Evolutionary conservation across 2,888 invertebrate species (phyloP).

Genomic region (Colletes collaris): DNA sequence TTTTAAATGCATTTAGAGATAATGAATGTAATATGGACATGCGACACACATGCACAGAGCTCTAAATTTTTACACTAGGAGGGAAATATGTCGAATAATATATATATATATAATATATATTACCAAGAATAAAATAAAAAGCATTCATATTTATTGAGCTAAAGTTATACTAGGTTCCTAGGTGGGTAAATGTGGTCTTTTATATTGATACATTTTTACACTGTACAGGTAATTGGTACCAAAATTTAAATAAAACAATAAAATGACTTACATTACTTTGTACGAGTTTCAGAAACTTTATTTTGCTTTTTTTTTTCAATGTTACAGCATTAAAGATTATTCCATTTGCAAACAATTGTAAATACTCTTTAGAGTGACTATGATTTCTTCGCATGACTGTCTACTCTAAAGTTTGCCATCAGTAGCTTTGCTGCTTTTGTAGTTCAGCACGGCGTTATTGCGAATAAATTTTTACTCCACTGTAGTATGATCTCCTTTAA

Average conservation of each 20-base stretch:
- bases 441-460: slow-evolving; percentile 82
- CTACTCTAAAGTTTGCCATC: slow-evolving; percentile 79
- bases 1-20: slow-evolving; percentile 38
- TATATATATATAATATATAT: slow-evolving; percentile 12
- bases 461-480: slow-evolving; percentile 77
- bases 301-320: slow-evolving; percentile 35
- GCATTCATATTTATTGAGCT: slow-evolving; percentile 5
- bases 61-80: slow-evolving; percentile 52
- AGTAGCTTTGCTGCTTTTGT: slow-evolving; percentile 83
- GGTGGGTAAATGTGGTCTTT: slow-evolving; percentile 47
- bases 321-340: slow-evolving; percentile 41
- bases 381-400: slow-evolving; percentile 82
- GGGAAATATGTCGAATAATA: slow-evolving; percentile 28
- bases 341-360: slow-evolving; percentile 47
- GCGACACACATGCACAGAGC: slow-evolving; percentile 82
- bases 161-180: slow-evolving; percentile 41
- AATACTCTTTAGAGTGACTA: slow-evolving; percentile 68
- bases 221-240: slow-evolving; percentile 40
- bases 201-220: slow-evolving; percentile 24
- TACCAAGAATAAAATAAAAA: slow-evolving; percentile 20
- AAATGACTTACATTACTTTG: slow-evolving; percentile 24
- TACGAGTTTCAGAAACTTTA: slow-evolving; percentile 50
- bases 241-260: slow-evolving; percentile 36
- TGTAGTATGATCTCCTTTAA: slow-evolving; percentile 79
- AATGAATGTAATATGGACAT: slow-evolving; percentile 75